phyloP scores from a whole-genome alignment of 2,888 invertebrate species.

The Drosophila demipolita region DNA sequence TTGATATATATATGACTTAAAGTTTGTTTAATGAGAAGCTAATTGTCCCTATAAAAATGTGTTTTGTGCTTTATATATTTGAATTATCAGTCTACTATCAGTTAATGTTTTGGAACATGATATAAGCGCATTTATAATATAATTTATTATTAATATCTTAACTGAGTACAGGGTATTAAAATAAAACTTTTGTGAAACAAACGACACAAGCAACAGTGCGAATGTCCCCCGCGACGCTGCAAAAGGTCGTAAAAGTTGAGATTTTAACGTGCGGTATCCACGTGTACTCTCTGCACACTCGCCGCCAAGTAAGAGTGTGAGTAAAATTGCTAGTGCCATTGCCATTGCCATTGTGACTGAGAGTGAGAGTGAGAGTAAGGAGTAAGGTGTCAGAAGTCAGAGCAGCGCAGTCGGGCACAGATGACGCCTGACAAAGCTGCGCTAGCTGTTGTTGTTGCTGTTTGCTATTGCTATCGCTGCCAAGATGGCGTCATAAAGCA shows the following conservation, averaged over 20 bases:
- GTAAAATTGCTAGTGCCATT: conserved; percentile 10
- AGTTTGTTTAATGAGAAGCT: background rate
- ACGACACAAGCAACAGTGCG: conserved; percentile 23
- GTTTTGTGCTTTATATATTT: background rate
- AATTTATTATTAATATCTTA: background rate
- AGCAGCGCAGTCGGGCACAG: conserved; percentile 62
- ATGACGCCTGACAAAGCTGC: conserved; percentile 56
- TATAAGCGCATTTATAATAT: background rate
- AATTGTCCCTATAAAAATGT: background rate
- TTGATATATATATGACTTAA: background rate
- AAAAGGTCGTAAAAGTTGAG: conserved; percentile 82
- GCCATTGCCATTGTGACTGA: conserved; percentile 4
- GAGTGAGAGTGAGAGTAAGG: conserved; percentile 25
- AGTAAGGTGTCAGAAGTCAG: conserved; percentile 33
- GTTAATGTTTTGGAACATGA: too few relatives aligned
- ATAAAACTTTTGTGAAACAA: conserved; percentile 46
- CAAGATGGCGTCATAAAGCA: conserved; percentile 77
- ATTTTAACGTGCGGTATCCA: conserved; percentile 80
- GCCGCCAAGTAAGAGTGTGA: conserved; percentile 16
- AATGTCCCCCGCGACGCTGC: conserved; percentile 45
- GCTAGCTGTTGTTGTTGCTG: conserved; percentile 8
- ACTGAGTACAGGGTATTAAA: conserved; percentile 19
- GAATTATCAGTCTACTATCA: too few relatives aligned
- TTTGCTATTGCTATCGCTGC: conserved; percentile 25
- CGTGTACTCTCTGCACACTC: conserved; percentile 64